Base-by-base conservation (phyloP, 2,888 invertebrate genomes). In the Dynastes tityus region DNA sequence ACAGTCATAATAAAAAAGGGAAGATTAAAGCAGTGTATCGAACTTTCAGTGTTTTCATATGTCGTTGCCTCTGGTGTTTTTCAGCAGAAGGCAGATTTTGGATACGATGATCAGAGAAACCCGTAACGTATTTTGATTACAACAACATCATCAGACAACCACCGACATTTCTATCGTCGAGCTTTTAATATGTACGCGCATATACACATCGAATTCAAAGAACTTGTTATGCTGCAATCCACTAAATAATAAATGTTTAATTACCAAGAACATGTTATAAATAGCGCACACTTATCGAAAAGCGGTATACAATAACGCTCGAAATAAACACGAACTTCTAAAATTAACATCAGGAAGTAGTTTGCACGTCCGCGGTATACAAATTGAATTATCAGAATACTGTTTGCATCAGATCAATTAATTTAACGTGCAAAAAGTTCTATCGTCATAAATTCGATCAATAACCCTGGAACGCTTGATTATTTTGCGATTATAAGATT, bases 401-500 rank as follows among this genome's bases (percentile, higher is more conserved):
- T 45, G 45, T 45, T 45, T 45, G 45, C 37, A 32, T 32, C 29
- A 64, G 22, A 49, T 49, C 75, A 45, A 75, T 75, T 64, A 75
- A 22, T 75, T 45, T 8, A 45, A 11, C 11, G 45, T 11, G 45
- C 32, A 45, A 45, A 45, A 45, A 45, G 11, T 45, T 45, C 45
- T 45, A 67, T 76, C 40, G 9, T 53, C 76, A 22, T 67, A 53
- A 67, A 55, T 37, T 11, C 51, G 58, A 73, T 58, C 40, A 73
- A 73, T 73, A 61, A 61, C 40, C 32, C n/a, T 40, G 40, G 22
- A 16, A 37, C 13, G 40, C 58, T 16, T 40, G 32, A 22, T 73
- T 73, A 73, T 71, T 58, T 58, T n/a, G 58, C 37, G 55, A 22
- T 40, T 53, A 37, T 37, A 65, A 29, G 76, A 76, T 76, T 67